Evolutionary conservation across 2,888 invertebrate species (phyloP).

Genomic region (Steromphala cineraria): DNA sequence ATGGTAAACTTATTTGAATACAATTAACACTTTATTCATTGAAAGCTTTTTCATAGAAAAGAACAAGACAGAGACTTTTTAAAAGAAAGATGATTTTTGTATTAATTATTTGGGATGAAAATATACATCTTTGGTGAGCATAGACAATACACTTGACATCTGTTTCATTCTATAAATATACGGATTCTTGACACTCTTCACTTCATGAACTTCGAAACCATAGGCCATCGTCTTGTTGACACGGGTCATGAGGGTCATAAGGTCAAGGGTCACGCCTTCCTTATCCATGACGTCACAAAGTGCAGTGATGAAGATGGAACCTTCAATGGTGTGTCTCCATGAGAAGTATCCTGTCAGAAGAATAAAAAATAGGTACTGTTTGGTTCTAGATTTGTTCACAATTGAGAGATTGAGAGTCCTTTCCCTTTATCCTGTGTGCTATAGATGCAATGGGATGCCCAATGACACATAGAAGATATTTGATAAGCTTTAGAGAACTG

Average conservation of each 20-base stretch:
- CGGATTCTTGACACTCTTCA: constrained; percentile 6
- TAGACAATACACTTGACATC: constrained; percentile 51
- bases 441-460: no score
- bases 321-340: constrained; percentile 72
- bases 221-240: constrained; percentile 72
- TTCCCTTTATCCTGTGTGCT: no score
- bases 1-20: no score
- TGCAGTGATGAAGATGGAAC: constrained; percentile 74
- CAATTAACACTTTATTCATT: no score
- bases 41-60: no score
- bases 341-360: constrained; percentile 67
- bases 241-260: constrained; percentile 69
- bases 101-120: constrained; percentile 20
- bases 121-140: constrained; percentile 54
- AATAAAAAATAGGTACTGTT: no score
- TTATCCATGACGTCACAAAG: constrained; percentile 63
- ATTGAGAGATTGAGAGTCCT: no score
- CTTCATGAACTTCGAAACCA: constrained; percentile 56
- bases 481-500: no score
- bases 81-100: no score
- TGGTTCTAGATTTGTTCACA: no score
- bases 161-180: constrained; percentile 51
- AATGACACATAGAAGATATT: no score
- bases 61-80: no score
- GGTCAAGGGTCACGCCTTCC: constrained; percentile 58